Evolutionary conservation across 92 coral and sea anemone genomes (phyloP).

Genomic region (Bergia puertoricense): DNA sequence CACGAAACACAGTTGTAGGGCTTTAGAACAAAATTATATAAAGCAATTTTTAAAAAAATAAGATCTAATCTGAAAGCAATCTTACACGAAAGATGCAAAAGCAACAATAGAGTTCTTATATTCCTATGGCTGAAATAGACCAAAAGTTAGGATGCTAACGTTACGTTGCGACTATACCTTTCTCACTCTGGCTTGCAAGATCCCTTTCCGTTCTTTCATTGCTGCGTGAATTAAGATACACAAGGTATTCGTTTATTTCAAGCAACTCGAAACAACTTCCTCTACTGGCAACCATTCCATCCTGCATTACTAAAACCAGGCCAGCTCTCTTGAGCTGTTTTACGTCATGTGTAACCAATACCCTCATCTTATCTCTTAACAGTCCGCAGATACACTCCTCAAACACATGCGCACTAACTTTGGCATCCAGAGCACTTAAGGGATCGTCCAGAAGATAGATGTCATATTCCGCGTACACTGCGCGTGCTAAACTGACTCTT

Average conservation of each 20-base stretch:
- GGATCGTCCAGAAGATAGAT: conserved; percentile 52
- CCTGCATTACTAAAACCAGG: neutral
- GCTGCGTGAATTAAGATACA: neutral
- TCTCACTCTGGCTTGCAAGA: neutral
- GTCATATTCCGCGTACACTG: conserved; percentile 35
- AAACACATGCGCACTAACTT: conserved; percentile 36
- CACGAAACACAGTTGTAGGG: neutral
- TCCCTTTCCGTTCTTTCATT: neutral
- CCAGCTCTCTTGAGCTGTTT: neutral
- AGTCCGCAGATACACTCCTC: conserved; percentile 20
- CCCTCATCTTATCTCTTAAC: neutral
- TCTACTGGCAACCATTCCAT: neutral
- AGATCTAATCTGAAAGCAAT: too few species aligned
- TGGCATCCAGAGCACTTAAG: conserved; percentile 42
- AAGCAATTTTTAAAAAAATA: neutral
- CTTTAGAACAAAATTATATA: neutral
- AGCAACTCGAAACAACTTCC: neutral
- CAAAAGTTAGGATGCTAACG: too few species aligned
- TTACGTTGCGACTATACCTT: neutral
- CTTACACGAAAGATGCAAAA: too few species aligned
- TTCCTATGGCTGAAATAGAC: too few species aligned
- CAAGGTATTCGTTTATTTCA: neutral
- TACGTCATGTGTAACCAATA: conserved; percentile 7
- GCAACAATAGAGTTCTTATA: too few species aligned
- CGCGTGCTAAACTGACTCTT: conserved; percentile 48